Evolutionary conservation across 2,888 invertebrate genomes (phyloP).

Genomic region (Scaptomyza polygonia): DNA sequence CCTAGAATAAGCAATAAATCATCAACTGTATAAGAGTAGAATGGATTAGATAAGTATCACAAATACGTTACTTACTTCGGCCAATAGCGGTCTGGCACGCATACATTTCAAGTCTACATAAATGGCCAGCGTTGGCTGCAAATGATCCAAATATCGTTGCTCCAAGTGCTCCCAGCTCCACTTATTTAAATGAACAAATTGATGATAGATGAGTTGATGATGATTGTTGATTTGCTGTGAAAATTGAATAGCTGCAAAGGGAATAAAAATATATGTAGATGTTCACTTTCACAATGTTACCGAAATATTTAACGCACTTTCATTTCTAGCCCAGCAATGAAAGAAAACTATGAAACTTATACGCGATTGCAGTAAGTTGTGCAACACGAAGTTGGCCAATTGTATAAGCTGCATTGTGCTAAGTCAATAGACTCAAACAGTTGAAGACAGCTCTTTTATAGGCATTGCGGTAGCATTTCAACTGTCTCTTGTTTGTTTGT

Average conservation of each 20-base stretch:
- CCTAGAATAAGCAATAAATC: slow-evolving; percentile 47
- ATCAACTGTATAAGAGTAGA: not conserved
- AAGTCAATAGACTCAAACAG: slow-evolving; percentile 15
- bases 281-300: too few species aligned
- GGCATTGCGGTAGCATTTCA: slow-evolving; percentile 37
- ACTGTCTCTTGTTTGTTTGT: slow-evolving; percentile 38
- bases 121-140: slow-evolving; percentile 62
- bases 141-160: slow-evolving; percentile 54
- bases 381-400: slow-evolving; percentile 69
- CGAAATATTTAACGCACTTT: slow-evolving; percentile 36
- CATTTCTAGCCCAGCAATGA: slow-evolving; percentile 69
- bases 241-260: slow-evolving; percentile 37
- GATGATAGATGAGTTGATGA: slow-evolving; percentile 54
- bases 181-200: slow-evolving; percentile 54
- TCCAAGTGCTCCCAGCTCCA: slow-evolving; percentile 46
- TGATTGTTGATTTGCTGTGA: slow-evolving; percentile 49
- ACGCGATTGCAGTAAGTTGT: slow-evolving; percentile 63
- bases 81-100: slow-evolving; percentile 48
- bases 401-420: slow-evolving; percentile 52
- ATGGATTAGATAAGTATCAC: too few species aligned
- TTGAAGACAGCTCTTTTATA: slow-evolving; percentile 47
- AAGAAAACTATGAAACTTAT: slow-evolving; percentile 62
- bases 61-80: slow-evolving; percentile 25
- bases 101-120: slow-evolving; percentile 75
- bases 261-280: not conserved